A percentile compares a stretch with the other conserved stretches of the same genome.
Conservation (phyloP, 2,113 vertebrate genomes). For the Meleagris gallopavo region DNA sequence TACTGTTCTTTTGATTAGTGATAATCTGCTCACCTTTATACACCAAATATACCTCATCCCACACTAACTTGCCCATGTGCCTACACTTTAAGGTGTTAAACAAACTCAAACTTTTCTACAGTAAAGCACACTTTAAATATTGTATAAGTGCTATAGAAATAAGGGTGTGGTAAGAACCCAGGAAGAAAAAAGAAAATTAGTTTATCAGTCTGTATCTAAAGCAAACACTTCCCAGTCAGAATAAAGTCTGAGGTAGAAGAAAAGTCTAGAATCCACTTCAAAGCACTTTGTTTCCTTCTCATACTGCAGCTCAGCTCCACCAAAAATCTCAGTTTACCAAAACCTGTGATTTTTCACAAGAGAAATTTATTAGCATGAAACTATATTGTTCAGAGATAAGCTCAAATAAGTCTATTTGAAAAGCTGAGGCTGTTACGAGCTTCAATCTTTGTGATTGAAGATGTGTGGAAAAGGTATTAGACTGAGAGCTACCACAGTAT, state of each 20-base stretch:
- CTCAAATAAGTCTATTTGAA: not conserved
- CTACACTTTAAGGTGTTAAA: not conserved
- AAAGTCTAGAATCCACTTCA: not conserved
- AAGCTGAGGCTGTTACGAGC: not conserved
- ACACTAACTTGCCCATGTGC: not conserved
- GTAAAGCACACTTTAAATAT: not conserved
- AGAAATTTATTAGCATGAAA: not conserved
- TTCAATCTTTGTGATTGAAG: not conserved
- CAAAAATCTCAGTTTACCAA: not conserved
- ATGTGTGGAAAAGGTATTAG: not conserved
- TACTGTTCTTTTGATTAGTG: conserved; percentile 28
- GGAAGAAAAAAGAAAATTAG: not conserved
- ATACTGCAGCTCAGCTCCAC: not conserved
- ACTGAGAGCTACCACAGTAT: not conserved
- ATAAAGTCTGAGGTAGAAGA: not conserved
- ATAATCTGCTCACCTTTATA: not conserved
- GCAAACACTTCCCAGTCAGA: conserved; percentile 36
- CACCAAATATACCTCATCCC: not conserved
- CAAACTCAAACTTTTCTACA: not conserved
- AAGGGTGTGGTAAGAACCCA: not conserved
- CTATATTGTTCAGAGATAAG: not conserved
- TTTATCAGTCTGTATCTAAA: conserved; percentile 43
- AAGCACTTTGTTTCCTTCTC: not conserved
- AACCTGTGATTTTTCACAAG: not conserved
- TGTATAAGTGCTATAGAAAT: not conserved